Evolutionary conservation across 2,797 vertebrate species (phyloP).

Genomic region (Netta rufina): DNA sequence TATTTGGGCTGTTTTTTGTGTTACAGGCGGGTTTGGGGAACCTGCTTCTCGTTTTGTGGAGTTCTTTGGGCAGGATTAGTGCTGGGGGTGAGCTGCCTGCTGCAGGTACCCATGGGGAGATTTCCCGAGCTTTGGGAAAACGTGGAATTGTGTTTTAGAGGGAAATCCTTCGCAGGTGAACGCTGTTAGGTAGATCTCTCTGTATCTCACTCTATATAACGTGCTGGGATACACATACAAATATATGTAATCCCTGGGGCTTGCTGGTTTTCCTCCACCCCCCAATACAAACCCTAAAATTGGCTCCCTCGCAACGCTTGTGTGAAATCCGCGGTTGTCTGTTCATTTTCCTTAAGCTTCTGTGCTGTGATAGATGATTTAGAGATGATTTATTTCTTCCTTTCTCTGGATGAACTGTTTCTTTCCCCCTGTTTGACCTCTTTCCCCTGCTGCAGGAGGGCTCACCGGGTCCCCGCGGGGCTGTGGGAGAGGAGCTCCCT

Average conservation of each 20-base stretch:
- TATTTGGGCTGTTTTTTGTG: conserved; percentile 6
- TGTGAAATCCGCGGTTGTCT: background rate
- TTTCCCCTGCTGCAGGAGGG: too few species aligned
- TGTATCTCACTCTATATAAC: too few species aligned
- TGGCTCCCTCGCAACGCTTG: background rate
- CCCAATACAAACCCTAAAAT: background rate
- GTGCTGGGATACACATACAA: too few species aligned
- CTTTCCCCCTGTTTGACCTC: too few species aligned
- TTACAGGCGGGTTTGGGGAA: background rate
- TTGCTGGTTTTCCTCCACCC: background rate
- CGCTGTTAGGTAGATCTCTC: accelerated
- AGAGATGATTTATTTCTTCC: background rate
- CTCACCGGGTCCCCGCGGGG: too few species aligned
- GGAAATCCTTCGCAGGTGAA: background rate
- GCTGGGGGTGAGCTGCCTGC: background rate
- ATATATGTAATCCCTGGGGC: background rate
- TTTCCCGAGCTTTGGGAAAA: background rate
- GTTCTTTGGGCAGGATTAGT: background rate
- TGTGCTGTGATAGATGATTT: background rate
- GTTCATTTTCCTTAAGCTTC: background rate
- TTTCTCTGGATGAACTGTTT: background rate
- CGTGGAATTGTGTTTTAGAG: background rate
- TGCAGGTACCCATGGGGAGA: background rate
- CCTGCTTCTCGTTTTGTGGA: background rate
- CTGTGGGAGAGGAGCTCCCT: background rate